A percentile compares a stretch with the other conserved stretches of the same genome.
These are phyloP conservation scores for Bufotes viridis DNA, from an alignment of 2,797 vertebrate genomes.

Conservation along the genomic window DNA sequence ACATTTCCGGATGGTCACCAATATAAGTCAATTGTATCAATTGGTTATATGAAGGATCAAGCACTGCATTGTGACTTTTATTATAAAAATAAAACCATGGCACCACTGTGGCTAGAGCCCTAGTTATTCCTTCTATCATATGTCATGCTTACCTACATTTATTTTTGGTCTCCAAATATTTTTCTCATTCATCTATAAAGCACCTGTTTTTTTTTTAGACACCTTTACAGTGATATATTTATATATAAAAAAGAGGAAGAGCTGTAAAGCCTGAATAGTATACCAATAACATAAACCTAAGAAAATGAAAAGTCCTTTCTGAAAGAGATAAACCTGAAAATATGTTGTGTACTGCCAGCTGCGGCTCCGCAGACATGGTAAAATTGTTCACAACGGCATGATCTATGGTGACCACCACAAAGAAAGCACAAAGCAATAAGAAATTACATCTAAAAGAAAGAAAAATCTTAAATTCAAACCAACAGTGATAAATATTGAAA, in stretches of 20 bases:
- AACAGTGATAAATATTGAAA: background rate
- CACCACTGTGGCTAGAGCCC: background rate
- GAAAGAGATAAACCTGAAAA: conserved; percentile 10
- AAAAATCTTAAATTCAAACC: background rate
- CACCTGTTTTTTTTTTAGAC: background rate
- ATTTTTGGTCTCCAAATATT: background rate
- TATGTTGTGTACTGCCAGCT: background rate
- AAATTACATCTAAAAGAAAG: background rate
- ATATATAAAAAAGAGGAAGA: conserved; percentile 15
- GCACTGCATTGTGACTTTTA: background rate
- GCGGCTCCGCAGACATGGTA: background rate
- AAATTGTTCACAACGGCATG: background rate
- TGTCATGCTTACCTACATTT: background rate
- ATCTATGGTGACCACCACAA: background rate
- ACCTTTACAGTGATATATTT: conserved; percentile 11
- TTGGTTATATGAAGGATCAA: background rate
- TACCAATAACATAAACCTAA: background rate
- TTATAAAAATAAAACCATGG: background rate
- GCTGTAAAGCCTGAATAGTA: conserved; percentile 4
- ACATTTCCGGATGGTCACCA: background rate
- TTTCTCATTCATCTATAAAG: background rate
- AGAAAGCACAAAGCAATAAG: conserved; percentile 1
- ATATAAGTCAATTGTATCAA: background rate
- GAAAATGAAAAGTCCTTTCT: conserved; percentile 10
- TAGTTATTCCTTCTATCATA: background rate